Conservation (phyloP, 2,113 vertebrate species). For the human (Homo sapiens) region DNA sequence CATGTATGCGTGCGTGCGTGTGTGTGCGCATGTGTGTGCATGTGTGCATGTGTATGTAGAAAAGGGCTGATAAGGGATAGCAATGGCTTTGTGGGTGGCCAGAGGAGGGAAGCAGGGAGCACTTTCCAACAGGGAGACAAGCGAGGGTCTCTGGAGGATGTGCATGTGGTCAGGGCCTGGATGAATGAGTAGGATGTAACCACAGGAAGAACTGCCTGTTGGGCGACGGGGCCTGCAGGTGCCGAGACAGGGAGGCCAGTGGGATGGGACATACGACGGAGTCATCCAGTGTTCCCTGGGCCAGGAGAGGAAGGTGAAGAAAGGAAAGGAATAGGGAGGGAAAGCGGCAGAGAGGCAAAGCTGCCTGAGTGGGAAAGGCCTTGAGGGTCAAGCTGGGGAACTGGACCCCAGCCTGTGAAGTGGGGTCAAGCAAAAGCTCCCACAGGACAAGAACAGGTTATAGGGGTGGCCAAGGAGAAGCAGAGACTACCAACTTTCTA, state of each 20-base stretch:
- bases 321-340: not conserved
- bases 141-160: not conserved
- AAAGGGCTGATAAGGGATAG: not conserved
- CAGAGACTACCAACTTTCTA: not conserved
- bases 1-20: rapidly evolving
- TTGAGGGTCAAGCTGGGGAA: not conserved
- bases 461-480: not conserved
- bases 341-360: no score
- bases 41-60: no score
- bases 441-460: not conserved
- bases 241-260: not conserved
- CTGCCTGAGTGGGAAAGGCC: not conserved
- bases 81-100: not conserved
- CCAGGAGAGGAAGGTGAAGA: not conserved
- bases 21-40: no score
- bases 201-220: not conserved
- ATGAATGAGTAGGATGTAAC: not conserved
- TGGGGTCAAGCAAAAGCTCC: not conserved
- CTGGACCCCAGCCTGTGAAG: not conserved
- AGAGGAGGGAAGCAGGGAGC: not conserved
- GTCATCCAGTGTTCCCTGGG: not conserved
- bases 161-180: not conserved
- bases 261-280: not conserved
- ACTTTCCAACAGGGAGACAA: not conserved
- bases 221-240: no score